These are phyloP conservation scores for Otus sunia DNA, from an alignment of 2,113 vertebrate species.

Conservation along the genomic window DNA sequence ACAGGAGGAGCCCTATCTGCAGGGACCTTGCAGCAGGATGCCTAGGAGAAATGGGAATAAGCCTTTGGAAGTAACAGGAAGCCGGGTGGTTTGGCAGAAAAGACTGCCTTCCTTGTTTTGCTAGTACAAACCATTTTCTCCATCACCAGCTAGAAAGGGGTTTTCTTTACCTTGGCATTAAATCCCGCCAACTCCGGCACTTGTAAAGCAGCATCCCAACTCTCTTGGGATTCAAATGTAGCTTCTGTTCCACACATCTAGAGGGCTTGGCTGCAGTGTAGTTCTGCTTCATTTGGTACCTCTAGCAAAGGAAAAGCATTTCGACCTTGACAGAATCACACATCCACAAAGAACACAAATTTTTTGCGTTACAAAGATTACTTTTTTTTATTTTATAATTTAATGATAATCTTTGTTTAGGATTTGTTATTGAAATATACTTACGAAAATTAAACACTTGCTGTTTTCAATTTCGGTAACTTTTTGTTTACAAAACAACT, in stretches of 20 bases:
- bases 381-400: background rate
- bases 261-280: background rate
- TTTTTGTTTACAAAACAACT: background rate
- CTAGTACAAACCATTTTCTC: background rate
- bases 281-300: background rate
- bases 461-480: background rate
- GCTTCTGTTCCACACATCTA: background rate
- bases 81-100: background rate
- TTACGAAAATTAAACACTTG: background rate
- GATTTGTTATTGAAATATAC: background rate
- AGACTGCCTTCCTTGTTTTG: background rate
- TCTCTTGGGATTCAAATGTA: background rate
- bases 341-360: fast-evolving
- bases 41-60: background rate
- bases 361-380: background rate
- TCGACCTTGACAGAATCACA: background rate
- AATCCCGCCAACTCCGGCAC: background rate
- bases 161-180: background rate
- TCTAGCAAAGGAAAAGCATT: background rate
- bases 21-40: background rate
- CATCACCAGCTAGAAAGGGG: background rate
- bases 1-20: background rate
- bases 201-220: background rate
- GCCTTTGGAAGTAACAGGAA: background rate
- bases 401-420: background rate